phyloP scores from a whole-genome alignment of 2,888 invertebrate species.

The Melieria picta region DNA sequence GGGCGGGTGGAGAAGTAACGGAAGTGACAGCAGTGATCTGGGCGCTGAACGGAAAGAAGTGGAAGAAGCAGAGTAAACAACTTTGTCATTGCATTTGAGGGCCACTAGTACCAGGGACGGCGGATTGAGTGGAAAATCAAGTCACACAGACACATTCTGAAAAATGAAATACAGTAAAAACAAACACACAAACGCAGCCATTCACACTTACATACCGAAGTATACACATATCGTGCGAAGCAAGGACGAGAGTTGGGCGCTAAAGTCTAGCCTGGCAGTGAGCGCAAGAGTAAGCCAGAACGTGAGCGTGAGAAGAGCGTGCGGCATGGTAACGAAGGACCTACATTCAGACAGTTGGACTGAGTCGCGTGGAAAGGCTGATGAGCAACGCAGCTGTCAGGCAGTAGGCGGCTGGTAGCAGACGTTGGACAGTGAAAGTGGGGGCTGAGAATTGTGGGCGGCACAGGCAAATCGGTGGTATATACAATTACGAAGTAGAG shows the following conservation, averaged over 20 bases:
- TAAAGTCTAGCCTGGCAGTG: constrained; percentile 15
- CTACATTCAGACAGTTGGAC: constrained; percentile 18
- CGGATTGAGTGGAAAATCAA: constrained; percentile 4
- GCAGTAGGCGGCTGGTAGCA: too few species aligned
- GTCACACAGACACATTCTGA: constrained; percentile 4
- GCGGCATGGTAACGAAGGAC: constrained; percentile 24
- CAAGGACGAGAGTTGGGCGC: constrained; percentile 32
- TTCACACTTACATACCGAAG: not conserved
- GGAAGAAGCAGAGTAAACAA: not conserved
- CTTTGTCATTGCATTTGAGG: constrained; percentile 29
- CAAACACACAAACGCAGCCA: not conserved
- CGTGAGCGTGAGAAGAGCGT: constrained; percentile 7
- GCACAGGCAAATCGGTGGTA: constrained; percentile 7
- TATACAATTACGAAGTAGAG: constrained; percentile 16
- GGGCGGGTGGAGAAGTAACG: too few species aligned
- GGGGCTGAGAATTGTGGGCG: not conserved
- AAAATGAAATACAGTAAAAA: not conserved
- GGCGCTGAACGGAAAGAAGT: too few species aligned
- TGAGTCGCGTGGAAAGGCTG: too few species aligned
- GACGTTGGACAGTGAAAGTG: not conserved
- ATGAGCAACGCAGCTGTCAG: too few species aligned
- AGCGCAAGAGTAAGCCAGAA: not conserved
- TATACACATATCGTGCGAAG: not conserved
- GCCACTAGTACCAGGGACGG: constrained; percentile 16
- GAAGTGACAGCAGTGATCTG: too few species aligned